Evolutionary conservation across 2,797 vertebrate species (phyloP).

Genomic region (Halcyon badia): DNA sequence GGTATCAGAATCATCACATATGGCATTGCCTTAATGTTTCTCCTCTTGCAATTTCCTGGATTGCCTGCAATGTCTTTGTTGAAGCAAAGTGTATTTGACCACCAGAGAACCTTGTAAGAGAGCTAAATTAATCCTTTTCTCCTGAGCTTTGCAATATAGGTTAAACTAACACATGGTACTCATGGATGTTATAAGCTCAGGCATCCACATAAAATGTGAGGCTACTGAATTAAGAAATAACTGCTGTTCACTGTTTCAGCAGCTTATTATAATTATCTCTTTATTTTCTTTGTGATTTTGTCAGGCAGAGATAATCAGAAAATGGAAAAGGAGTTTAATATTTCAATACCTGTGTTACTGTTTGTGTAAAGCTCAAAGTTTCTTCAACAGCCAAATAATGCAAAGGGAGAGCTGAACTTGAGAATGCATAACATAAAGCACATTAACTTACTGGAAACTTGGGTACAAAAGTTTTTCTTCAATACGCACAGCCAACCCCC

Average conservation of each 20-base stretch:
- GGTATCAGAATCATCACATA: constrained; percentile 35
- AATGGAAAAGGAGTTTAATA: constrained; percentile 18
- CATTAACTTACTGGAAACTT: not conserved
- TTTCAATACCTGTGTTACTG: not conserved
- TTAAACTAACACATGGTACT: constrained; percentile 36
- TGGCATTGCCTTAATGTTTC: constrained; percentile 2
- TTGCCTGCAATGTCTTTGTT: constrained; percentile 13
- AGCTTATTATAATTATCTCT: constrained; percentile 31
- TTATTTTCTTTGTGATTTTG: not conserved
- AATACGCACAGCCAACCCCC: not conserved
- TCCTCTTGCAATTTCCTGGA: constrained; percentile 45
- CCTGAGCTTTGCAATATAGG: constrained; percentile 36
- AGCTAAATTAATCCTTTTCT: constrained; percentile 27
- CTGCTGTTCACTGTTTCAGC: not conserved
- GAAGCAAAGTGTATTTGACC: not conserved
- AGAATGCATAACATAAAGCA: not conserved
- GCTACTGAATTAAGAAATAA: constrained; percentile 35
- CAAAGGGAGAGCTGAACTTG: not conserved
- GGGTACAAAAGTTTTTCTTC: not conserved
- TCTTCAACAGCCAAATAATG: not conserved
- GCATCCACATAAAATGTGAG: not conserved
- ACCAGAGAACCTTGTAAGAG: constrained; percentile 1
- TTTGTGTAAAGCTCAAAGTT: not conserved
- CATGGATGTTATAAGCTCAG: constrained; percentile 21
- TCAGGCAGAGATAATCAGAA: constrained; percentile 29